Evolutionary conservation across 2,113 vertebrate species (phyloP), one percentile per base, ranked within the genome.

Genomic region (Nicator chloris): DNA sequence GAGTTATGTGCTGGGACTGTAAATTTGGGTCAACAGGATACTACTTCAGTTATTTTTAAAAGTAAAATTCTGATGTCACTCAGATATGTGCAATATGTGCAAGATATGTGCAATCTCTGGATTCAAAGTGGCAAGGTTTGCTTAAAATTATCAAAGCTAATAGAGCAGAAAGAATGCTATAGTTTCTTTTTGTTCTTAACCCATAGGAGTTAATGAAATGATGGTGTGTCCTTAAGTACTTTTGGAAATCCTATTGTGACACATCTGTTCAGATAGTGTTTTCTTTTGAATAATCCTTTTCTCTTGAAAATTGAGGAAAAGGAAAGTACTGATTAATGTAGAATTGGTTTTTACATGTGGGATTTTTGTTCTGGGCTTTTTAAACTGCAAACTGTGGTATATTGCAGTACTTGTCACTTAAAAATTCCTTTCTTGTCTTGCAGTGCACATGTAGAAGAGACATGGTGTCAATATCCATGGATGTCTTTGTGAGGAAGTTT

Each of bases 391-490:
- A 31, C 4, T 40, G 26, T 9, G 12, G 17, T 27, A 5, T 89
- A 40, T 56, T 84, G 22, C 21, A 4, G 73, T 92, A 49, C 3
- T 27, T 76, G 28, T 64, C 37, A 23, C 14, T 70, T 93, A 69
- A 0, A 57, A 66, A 42, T 70, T 40, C 60, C 9, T 35, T 9
- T 70, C 47, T 81, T 97, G 39, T 95, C 21, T 96, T 88, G 61
- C 89, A 99, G 99, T 99, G 99, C 94, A 98, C 98, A 44, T 99
- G 99, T 95, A 99, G 99, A 93, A 99, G 97, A 84, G 99, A 99
- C 96, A 99, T 99, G 99, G 99, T 99, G 60, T 99, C 99, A 94
- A 99, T 99, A 97, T 99, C 99, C 63, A 99, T 99, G 99, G 99
- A 99, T 51, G 96, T 99, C 26, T 99, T 99, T 96, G 99, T 99